phyloP scores from a whole-genome alignment of 2,113 vertebrate species.

The Ovibos moschatus region DNA sequence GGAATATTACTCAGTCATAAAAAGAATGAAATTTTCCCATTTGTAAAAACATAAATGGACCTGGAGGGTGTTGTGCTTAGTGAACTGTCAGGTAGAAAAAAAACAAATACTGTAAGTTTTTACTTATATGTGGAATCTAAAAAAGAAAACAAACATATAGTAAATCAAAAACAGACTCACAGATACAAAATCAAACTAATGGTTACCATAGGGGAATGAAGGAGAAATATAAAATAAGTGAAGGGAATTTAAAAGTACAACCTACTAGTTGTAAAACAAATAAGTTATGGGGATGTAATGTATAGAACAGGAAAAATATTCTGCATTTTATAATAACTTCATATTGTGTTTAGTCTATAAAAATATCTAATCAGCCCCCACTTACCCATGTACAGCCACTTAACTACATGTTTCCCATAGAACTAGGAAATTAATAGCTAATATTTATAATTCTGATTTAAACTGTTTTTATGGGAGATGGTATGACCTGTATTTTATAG shows the following conservation, averaged over 20 bases:
- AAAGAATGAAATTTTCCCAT: not conserved
- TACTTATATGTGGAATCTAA: not conserved
- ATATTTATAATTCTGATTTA: not conserved
- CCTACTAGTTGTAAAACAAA: not conserved
- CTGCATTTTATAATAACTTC: not conserved
- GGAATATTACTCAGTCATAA: not conserved
- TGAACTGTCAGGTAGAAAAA: not conserved
- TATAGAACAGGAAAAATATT: not conserved
- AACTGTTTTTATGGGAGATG: not conserved
- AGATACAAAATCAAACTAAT: not conserved
- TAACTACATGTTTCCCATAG: not conserved
- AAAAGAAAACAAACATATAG: not conserved
- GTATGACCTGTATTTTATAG: not conserved
- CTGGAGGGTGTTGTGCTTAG: not conserved
- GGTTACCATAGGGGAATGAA: not conserved
- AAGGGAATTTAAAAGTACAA: not conserved
- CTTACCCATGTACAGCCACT: not conserved
- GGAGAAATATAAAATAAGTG: not conserved
- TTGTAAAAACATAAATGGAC: not conserved
- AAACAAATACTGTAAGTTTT: not conserved
- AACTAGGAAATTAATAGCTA: not conserved
- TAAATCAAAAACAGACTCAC: not conserved
- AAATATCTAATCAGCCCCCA: not conserved
- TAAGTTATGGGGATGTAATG: not conserved
- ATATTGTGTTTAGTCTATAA: not conserved